These are phyloP conservation scores for Brienomyrus brachyistius DNA, from an alignment of 2,113 vertebrate genomes.

Conservation along the genomic window DNA sequence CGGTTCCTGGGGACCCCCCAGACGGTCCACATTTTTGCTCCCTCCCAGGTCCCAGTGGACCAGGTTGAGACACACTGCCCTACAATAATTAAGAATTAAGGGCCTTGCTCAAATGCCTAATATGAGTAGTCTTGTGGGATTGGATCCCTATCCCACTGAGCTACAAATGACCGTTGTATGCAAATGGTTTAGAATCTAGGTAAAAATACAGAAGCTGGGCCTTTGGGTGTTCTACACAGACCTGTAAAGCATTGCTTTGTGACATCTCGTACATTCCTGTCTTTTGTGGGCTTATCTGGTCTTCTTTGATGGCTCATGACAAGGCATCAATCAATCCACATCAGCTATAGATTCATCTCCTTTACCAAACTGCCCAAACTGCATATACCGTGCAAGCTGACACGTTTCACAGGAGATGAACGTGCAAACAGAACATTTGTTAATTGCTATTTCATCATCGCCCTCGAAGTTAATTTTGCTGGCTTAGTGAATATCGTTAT, in stretches of 20 bases:
- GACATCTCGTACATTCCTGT: not conserved
- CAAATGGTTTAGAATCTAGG: not conserved
- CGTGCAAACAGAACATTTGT: not conserved
- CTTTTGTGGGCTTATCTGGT: not conserved
- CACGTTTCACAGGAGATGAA: not conserved
- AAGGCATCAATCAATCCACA: not conserved
- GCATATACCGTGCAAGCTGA: not conserved
- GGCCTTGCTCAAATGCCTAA: not conserved
- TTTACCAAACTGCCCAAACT: not conserved
- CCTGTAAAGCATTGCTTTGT: not conserved
- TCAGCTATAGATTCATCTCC: not conserved
- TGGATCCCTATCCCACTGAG: not conserved
- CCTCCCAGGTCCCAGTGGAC: not conserved
- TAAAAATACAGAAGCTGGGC: not conserved
- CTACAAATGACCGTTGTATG: not conserved
- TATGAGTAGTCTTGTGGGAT: not conserved
- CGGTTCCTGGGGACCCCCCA: not conserved
- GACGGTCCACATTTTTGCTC: not conserved
- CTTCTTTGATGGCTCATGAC: not conserved
- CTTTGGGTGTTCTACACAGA: not conserved
- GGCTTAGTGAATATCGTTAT: not conserved
- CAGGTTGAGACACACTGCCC: not conserved
- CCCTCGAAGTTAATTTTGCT: not conserved
- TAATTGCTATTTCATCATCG: not conserved
- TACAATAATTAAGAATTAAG: not conserved